Conservation (phyloP, 2,113 vertebrate species). For the Acinonyx jubatus region DNA sequence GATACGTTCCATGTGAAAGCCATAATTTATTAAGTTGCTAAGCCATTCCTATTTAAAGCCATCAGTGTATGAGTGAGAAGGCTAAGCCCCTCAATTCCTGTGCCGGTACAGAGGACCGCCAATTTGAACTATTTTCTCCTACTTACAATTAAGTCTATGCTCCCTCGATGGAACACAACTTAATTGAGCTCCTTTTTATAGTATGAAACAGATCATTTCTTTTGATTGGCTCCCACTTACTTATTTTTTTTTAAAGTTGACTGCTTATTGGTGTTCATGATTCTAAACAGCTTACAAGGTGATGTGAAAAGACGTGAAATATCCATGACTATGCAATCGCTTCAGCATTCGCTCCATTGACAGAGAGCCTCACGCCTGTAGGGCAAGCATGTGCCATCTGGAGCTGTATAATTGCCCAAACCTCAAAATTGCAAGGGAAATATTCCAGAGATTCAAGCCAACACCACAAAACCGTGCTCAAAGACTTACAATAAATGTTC, state of each 20-base stretch:
- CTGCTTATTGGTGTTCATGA: neutral
- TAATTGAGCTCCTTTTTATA: neutral
- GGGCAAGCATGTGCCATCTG: constrained; percentile 33
- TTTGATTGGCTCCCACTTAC: neutral
- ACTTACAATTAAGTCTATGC: neutral
- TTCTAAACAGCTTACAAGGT: constrained; percentile 1
- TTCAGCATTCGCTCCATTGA: neutral
- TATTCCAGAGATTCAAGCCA: constrained; percentile 44
- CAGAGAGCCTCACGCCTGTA: neutral
- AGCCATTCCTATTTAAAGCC: neutral
- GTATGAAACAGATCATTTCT: neutral
- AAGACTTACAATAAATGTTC: neutral
- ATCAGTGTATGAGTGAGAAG: neutral
- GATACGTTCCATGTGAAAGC: neutral
- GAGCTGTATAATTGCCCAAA: constrained; percentile 27
- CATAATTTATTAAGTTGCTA: neutral
- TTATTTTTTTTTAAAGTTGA: neutral
- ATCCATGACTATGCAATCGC: neutral
- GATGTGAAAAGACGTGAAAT: neutral
- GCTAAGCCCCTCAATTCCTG: neutral
- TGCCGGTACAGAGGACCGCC: no score
- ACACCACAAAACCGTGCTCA: neutral
- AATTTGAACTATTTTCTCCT: neutral
- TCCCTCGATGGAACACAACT: neutral
- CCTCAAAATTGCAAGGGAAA: constrained; percentile 6